Percentiles rank a stretch among this genome's conserved stretches.
Evolutionary conservation across 2,797 vertebrate genomes (phyloP).

Genomic region (Oreonectes daqikongensis): DNA sequence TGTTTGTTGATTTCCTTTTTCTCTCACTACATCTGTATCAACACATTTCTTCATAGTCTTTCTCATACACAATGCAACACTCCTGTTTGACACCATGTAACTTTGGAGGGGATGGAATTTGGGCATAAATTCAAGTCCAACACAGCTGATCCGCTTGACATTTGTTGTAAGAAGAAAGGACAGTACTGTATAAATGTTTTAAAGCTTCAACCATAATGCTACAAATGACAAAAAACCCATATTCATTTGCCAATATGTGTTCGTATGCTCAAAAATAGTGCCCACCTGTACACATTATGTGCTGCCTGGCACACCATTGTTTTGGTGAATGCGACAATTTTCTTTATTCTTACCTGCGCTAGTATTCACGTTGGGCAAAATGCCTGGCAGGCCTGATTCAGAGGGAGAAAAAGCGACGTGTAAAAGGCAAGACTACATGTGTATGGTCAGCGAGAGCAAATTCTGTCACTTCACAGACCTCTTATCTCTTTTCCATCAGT

Average conservation of each 20-base stretch:
- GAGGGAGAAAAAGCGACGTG: not conserved
- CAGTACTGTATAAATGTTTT: not conserved
- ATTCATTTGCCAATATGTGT: too few species aligned
- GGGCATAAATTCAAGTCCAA: not conserved
- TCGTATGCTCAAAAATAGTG: not conserved
- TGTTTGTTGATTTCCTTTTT: conserved; percentile 26
- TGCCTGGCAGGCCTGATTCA: not conserved
- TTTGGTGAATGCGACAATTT: not conserved
- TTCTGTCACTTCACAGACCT: not conserved
- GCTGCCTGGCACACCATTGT: not conserved
- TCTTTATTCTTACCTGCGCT: not conserved
- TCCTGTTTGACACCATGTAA: not conserved
- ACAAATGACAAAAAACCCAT: not conserved
- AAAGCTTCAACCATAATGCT: not conserved
- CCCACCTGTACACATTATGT: not conserved
- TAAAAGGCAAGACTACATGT: not conserved
- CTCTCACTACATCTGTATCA: conserved; percentile 1
- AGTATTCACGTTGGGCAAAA: not conserved
- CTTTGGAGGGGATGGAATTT: not conserved
- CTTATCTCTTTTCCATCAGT: conserved; percentile 4
- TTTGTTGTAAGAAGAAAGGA: not conserved
- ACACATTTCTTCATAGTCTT: not conserved
- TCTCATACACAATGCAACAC: not conserved
- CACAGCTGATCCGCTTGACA: not conserved
- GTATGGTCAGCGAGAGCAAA: conserved; percentile 7